Percentiles rank a stretch among this genome's conserved stretches.
These are phyloP conservation scores for Merops nubicus DNA, from an alignment of 2,113 vertebrate species.

Conservation along the genomic window DNA sequence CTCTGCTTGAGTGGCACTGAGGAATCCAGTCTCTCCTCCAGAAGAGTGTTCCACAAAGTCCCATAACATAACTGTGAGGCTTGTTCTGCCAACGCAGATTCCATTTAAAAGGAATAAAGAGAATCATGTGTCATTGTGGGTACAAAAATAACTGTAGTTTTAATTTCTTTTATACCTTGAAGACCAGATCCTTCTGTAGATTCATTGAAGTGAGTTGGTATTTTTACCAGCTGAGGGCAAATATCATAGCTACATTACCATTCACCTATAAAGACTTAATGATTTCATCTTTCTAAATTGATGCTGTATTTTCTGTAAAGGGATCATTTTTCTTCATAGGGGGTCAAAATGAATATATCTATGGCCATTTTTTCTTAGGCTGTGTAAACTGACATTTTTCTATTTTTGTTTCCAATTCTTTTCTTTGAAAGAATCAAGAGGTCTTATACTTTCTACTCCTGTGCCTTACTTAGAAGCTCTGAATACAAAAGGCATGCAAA, in stretches of 20 bases:
- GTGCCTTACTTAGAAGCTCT: neutral
- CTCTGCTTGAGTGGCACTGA: neutral
- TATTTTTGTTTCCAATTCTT: neutral
- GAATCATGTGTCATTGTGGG: neutral
- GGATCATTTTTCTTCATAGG: neutral
- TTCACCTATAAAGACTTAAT: neutral
- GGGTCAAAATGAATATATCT: neutral
- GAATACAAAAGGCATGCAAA: neutral
- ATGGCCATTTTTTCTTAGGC: neutral
- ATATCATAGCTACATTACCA: neutral
- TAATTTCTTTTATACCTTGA: neutral
- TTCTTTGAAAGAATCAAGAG: neutral
- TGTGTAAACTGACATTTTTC: neutral
- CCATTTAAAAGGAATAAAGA: neutral
- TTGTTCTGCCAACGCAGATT: neutral
- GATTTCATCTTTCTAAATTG: neutral
- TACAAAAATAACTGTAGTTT: neutral
- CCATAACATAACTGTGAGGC: too few species aligned
- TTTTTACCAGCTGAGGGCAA: neutral
- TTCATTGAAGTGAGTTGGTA: neutral
- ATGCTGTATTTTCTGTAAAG: neutral
- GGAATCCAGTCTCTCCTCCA: neutral
- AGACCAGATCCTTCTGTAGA: neutral
- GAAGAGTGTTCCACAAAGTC: neutral
- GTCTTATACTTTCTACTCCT: neutral